Base-by-base conservation (phyloP, 2,113 vertebrate species). In the Charina bottae region DNA sequence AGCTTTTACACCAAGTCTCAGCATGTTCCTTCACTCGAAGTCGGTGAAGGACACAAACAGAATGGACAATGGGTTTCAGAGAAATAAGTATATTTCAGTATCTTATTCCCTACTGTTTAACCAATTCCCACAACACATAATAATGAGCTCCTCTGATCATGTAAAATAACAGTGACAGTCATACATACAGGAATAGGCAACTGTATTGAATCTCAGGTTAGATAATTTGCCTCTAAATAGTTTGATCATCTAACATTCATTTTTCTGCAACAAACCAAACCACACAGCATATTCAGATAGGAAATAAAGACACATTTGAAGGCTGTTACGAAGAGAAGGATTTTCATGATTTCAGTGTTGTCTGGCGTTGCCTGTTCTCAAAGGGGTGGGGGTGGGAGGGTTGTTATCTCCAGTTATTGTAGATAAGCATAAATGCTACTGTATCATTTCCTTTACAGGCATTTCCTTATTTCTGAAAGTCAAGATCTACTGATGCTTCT, bases 381-480 rank as follows among this genome's bases (percentile, higher is more conserved):
- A 3, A 12, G 64, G 12, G 56, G 56, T 4, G 0, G 33, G 4
- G 33, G n/a, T n/a, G 68, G n/a, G n/a, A 72, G n/a, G n/a, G 5
- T 15, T 72, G 2, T 72, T 72, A 33, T 72, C n/a, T 72, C 13
- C n/a, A 72, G 68, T 7, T 33, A 33, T 72, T 85, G 8, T 26
- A 53, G 46, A 85, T 85, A 26, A 42, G 46, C 9, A 84, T 4
- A 84, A 84, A 85, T 53, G 23, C 42, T 46, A 12, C 9, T 26
- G 10, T 49, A 85, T 24, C 33, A 85, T 85, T 55, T 17, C 19
- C 54, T 33, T n/a, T 56, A 17, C 93, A 94, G 55, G 1, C 10
- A 93, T 92, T 95, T 95, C 15, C 64, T 92, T 24, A 56, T 72
- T 56, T 37, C 53, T 55, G 42, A 93, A 96, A 93, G 94, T 4